These are phyloP conservation scores for Tokudaia tokunoshimensis DNA, from an alignment of 2,797 vertebrate genomes.

Conservation along the genomic window DNA sequence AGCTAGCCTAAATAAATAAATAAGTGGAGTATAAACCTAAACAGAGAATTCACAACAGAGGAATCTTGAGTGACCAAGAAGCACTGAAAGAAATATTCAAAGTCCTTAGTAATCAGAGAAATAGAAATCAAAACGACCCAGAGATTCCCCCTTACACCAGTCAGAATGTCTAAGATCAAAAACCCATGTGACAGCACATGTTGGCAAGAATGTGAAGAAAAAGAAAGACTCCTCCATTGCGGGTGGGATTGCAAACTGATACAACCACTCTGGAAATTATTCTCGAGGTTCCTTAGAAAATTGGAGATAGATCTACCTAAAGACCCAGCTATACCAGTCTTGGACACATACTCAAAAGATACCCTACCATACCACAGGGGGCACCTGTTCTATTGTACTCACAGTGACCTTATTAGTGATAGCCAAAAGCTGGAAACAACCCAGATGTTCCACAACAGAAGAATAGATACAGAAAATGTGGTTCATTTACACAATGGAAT, in stretches of 20 bases:
- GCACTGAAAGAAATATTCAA: neutral
- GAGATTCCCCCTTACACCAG: neutral
- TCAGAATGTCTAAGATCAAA: neutral
- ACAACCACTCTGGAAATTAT: neutral
- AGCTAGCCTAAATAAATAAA: neutral
- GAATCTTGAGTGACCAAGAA: neutral
- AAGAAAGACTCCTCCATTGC: neutral
- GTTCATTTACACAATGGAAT: no score
- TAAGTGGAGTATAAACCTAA: neutral
- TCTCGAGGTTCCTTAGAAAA: neutral
- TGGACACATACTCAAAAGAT: no score
- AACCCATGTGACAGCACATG: neutral
- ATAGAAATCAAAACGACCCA: neutral
- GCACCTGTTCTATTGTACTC: no score
- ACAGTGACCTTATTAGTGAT: no score
- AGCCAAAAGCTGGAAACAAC: no score
- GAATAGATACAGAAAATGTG: no score
- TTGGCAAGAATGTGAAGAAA: neutral
- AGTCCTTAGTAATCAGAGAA: neutral
- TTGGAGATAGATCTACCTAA: no score
- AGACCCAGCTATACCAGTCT: no score
- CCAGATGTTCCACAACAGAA: no score
- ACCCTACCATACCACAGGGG: no score
- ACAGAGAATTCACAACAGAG: neutral
- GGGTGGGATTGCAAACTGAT: neutral